Evolutionary conservation across 2,888 invertebrate species (phyloP), one percentile per base, ranked within the genome.

Genomic region (Dicycla oo): DNA sequence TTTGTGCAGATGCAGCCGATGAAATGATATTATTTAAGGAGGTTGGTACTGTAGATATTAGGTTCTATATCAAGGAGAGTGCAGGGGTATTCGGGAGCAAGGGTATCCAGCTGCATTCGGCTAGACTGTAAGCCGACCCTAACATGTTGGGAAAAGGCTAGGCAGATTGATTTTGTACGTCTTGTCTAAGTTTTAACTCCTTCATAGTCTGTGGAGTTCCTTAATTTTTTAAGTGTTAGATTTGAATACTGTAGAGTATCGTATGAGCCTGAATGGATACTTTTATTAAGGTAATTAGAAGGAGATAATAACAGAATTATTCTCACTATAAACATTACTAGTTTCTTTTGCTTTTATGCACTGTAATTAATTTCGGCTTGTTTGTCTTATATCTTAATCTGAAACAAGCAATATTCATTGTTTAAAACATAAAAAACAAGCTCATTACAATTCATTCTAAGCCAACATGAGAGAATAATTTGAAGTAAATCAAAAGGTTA

Each of bases 1-100:
- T 81, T 80, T 73, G 75, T 69, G 70, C 84, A 74, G 66, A 78
- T 75, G 81, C 76, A 82, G 70, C 66, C 80, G 78, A 75, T 64
- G 70, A 73, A 38, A 54, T 71, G 63, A 56, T 74, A 38, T 75
- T 75, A 75, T 61, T 67, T 43, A 54, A 78, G 40, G 64, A 69
- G 69, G 62, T 64, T 34, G 38, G 30, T 34, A 38, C 3, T 54
- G 26, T n/a, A 51, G 18, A 47, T 57, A 49, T 81, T 65, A 20
- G 20, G n/a, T 51, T 54, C 43, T 20, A 26, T n/a, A 49, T n/a
- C 0, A 45, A 6, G 43, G 3, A 13, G n/a, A 49, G 49, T 10
- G n/a, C 3, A n/a, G n/a, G 20, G 20, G 47, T 47, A 47, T 47
- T 47, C 47, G 20, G 34, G 34, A 34, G 34, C 34, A 6, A 34